Conservation (phyloP, 2,797 vertebrate species). For the Scomberomorus guttatus region DNA sequence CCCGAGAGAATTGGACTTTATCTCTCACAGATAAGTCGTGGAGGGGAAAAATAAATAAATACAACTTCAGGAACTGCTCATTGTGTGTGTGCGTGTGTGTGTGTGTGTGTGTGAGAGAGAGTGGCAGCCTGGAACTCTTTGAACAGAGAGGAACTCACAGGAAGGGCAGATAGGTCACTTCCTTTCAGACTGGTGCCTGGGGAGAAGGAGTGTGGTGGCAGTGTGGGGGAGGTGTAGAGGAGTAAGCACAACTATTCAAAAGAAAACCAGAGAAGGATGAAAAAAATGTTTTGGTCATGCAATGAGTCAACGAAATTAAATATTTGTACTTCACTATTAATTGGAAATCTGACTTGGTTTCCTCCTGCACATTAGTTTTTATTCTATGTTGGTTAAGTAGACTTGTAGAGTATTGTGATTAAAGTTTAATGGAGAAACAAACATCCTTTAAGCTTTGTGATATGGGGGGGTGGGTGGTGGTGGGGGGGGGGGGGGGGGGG, state of each 20-base stretch:
- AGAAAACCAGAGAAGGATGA: not conserved
- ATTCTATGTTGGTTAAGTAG: not conserved
- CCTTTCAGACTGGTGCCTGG: conserved; percentile 75
- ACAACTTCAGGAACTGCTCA: conserved; percentile 67
- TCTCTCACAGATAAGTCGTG: conserved; percentile 81
- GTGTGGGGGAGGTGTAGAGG: conserved; percentile 16
- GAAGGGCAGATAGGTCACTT: conserved; percentile 82
- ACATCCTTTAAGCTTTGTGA: conserved; percentile 8
- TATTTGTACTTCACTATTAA: not conserved
- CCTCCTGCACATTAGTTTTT: not conserved
- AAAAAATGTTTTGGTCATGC: not conserved
- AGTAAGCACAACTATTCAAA: conserved; percentile 26
- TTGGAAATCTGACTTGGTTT: not conserved
- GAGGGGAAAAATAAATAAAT: conserved; percentile 83
- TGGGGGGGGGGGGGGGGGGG: conserved; percentile 1
- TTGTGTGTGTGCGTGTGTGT: conserved; percentile 55
- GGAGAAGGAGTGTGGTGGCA: conserved; percentile 63
- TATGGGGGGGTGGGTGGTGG: no score
- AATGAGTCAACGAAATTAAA: not conserved
- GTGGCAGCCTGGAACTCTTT: conserved; percentile 72
- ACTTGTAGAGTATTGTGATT: not conserved
- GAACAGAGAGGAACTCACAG: conserved; percentile 79
- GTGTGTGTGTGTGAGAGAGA: conserved; percentile 44
- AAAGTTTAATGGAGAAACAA: conserved; percentile 7
- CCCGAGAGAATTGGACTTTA: conserved; percentile 80